A percentile compares a stretch with the other conserved stretches of the same genome.
Conservation (phyloP, 2,888 invertebrate genomes). For the Dicranocentrus wangi region DNA sequence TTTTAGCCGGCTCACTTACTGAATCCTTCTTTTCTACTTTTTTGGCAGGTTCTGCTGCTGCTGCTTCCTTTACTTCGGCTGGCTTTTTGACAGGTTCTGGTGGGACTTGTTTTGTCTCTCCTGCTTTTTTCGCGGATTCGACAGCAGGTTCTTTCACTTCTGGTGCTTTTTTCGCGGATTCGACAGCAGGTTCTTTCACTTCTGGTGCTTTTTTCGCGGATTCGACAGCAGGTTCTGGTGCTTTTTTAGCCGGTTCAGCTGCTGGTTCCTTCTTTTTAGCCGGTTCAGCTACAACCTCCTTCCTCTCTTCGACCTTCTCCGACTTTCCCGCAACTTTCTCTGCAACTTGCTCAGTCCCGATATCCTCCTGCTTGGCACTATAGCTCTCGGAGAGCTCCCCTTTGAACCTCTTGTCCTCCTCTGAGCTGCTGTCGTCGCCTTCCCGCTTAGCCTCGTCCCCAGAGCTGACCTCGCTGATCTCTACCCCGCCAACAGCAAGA, state of each 20-base stretch:
- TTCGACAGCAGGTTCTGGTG: constrained; percentile 11
- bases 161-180: constrained; percentile 34
- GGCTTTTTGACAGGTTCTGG: not conserved
- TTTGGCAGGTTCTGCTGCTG: constrained; percentile 53
- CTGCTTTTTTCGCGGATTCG: not conserved
- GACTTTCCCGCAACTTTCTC: not conserved
- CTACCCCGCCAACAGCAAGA: too few species aligned
- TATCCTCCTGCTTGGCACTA: too few species aligned
- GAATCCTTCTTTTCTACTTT: not conserved
- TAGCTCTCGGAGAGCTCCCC: not conserved
- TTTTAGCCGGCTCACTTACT: not conserved
- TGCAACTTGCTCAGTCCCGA: not conserved
- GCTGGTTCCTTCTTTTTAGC: too few species aligned
- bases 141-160: constrained; percentile 60
- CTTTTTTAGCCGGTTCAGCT: constrained; percentile 34
- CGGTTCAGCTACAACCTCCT: too few species aligned
- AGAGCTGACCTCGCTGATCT: not conserved
- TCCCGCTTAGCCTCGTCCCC: not conserved
- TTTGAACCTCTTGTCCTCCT: not conserved
- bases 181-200: not conserved
- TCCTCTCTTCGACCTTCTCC: not conserved
- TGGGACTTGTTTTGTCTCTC: too few species aligned
- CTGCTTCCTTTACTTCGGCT: constrained; percentile 64
- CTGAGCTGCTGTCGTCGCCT: not conserved
- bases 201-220: constrained; percentile 31